Conservation (phyloP, 2,113 vertebrate genomes). For the Genyomyrus donnyi region DNA sequence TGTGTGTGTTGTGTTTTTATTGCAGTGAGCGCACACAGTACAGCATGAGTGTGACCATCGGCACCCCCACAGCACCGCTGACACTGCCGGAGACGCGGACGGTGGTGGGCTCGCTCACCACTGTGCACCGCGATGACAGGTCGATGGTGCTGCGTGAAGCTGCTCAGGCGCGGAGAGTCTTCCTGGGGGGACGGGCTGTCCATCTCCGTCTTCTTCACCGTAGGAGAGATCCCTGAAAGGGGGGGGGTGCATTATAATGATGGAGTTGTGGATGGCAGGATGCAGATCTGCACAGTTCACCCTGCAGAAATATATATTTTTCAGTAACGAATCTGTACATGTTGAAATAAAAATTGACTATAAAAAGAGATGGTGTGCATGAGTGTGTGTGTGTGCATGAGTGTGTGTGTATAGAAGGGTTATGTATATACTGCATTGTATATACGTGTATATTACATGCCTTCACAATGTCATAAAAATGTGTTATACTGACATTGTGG, state of each 20-base stretch:
- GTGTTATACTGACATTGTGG: too few species aligned
- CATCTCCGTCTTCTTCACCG: slow-evolving; percentile 91
- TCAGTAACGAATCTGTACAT: neutral
- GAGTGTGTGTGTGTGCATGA: neutral
- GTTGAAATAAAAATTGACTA: neutral
- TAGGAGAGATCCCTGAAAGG: slow-evolving; percentile 78
- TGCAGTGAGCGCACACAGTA: neutral
- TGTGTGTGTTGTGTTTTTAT: neutral
- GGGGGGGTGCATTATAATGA: neutral
- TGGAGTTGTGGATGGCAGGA: neutral
- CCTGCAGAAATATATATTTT: neutral
- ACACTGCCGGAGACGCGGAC: neutral
- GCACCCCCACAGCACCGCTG: neutral
- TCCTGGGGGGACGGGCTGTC: slow-evolving; percentile 94
- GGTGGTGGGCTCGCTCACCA: slow-evolving; percentile 63
- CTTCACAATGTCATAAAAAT: too few species aligned
- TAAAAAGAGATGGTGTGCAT: neutral
- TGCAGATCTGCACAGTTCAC: neutral
- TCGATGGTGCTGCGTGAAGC: slow-evolving; percentile 94
- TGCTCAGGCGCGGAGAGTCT: slow-evolving; percentile 81
- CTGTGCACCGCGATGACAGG: slow-evolving; percentile 96
- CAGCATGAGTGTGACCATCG: neutral
- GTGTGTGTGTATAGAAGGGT: neutral
- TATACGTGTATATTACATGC: neutral
- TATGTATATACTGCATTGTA: neutral